Base-by-base conservation (phyloP, 2,797 vertebrate species). In the Melanotaenia parkinsoni region DNA sequence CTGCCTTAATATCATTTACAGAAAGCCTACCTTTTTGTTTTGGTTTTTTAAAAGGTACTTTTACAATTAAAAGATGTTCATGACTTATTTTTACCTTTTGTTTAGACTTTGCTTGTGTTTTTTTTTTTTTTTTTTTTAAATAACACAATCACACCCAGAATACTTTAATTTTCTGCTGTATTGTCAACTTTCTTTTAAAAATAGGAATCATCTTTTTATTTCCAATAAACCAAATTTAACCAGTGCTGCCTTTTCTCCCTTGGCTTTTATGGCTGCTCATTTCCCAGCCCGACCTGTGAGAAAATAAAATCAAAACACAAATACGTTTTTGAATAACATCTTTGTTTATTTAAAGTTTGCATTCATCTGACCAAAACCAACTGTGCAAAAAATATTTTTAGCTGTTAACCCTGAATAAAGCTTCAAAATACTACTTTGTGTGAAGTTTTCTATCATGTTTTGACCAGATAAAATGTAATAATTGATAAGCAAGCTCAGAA, bases 181-280 rank as follows among this genome's bases (percentile, higher is more conserved):
- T 16, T 24, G 35, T 80, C 63, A 22, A 75, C 62, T 54, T 50
- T 64, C 70, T 38, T 45, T 40, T 14, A 40, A 40, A 45, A 37
- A 63, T 1, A 14, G 67, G 72, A 82, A 83, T 67, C 66, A 0
- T 11, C 51, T 69, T 78, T 58, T 70, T 33, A 67, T 76, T 84
- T 79, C 73, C 91, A 89, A 88, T 89, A 92, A 91, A 80, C 30
- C 18, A 58, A 72, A 74, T 35, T 26, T 14, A 82, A 79, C 11
- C 0, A 12, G 16, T 3, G 2, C 47, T 24, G 18, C 35, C 32
- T 73, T 61, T 57, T 35, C 1, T 33, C 58, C 64, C 57, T 71
- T 60, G 56, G 47, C 16, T 77, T 80, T 32, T 10, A 54, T 12
- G 35, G 37, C 59, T 6, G 45, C 22, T 60, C 10, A 14, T 4